These are phyloP conservation scores for Andricus grossulariae DNA, from an alignment of 1,140 invertebrate genomes.

Conservation along the genomic window DNA sequence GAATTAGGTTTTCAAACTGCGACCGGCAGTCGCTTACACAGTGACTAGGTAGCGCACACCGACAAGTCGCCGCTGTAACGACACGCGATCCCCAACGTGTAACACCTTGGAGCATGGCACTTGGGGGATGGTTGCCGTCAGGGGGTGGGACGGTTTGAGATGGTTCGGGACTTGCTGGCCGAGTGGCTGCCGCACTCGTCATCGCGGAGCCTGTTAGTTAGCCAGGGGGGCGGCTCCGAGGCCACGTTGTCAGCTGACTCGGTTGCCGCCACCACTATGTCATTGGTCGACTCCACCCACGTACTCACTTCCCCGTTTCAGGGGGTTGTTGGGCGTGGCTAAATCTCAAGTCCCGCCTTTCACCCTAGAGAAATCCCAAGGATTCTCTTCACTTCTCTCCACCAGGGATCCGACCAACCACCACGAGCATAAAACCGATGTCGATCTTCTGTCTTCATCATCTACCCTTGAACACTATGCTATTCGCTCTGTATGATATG, in stretches of 20 bases:
- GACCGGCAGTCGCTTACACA: conserved; percentile 37
- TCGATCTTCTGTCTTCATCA: neutral
- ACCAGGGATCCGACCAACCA: neutral
- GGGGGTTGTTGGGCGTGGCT: conserved; percentile 53
- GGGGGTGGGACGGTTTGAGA: conserved; percentile 37
- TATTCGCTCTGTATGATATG: neutral
- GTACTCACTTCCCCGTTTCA: conserved; percentile 33
- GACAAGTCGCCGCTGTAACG: conserved; percentile 45
- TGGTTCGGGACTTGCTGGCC: conserved; percentile 70
- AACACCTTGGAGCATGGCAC: conserved; percentile 42
- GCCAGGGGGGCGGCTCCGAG: conserved; percentile 67
- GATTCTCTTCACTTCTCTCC: too few species aligned
- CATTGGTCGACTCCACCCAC: conserved; percentile 70
- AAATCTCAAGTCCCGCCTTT: conserved; percentile 44
- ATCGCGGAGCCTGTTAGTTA: conserved; percentile 64
- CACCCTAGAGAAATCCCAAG: conserved; percentile 13
- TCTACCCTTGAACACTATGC: neutral
- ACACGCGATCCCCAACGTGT: conserved; percentile 44
- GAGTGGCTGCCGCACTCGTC: conserved; percentile 65
- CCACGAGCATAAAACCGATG: conserved; percentile 4
- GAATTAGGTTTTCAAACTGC: conserved; percentile 20
- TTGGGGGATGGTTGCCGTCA: conserved; percentile 23
- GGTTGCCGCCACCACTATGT: conserved; percentile 62
- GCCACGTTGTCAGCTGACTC: conserved; percentile 68
- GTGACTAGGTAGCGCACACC: conserved; percentile 45